These are phyloP conservation scores for Tipula unca DNA, from an alignment of 2,888 invertebrate genomes.

Conservation along the genomic window DNA sequence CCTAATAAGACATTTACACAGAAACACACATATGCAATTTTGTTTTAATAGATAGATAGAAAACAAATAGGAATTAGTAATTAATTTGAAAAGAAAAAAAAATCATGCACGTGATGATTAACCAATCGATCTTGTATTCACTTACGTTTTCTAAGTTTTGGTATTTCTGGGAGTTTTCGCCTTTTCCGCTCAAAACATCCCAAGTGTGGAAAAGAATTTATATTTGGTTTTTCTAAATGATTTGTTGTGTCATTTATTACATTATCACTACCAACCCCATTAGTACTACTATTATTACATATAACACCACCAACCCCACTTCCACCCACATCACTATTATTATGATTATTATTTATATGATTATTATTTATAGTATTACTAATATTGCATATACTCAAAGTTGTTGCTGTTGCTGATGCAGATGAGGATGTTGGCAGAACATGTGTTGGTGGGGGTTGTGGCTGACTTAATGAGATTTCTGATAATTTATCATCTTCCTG, in stretches of 20 bases:
- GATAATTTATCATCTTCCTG: slow-evolving; percentile 46
- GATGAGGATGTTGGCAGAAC: slow-evolving; percentile 20
- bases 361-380: slow-evolving; percentile 10
- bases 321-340: slow-evolving; percentile 19
- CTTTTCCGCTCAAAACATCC: slow-evolving; percentile 53
- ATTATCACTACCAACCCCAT: slow-evolving; percentile 43
- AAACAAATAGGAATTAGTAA: neutral
- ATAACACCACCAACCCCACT: slow-evolving; percentile 22
- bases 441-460: slow-evolving; percentile 24
- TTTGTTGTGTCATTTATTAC: slow-evolving; percentile 33
- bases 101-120: slow-evolving; percentile 22
- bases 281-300: slow-evolving; percentile 34
- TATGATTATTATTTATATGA: slow-evolving; percentile 16
- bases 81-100: neutral
- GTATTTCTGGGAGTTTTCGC: slow-evolving; percentile 81
- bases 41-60: neutral
- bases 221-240: slow-evolving; percentile 26
- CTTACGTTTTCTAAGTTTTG: slow-evolving; percentile 81
- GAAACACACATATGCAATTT: slow-evolving; percentile 55
- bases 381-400: slow-evolving; percentile 19
- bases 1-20: neutral
- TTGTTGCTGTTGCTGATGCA: slow-evolving; percentile 18
- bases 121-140: slow-evolving; percentile 29
- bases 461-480: slow-evolving; percentile 23
- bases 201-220: slow-evolving; percentile 19